phyloP scores from a whole-genome alignment of 2,113 vertebrate species.

The Xenopus laevis region DNA sequence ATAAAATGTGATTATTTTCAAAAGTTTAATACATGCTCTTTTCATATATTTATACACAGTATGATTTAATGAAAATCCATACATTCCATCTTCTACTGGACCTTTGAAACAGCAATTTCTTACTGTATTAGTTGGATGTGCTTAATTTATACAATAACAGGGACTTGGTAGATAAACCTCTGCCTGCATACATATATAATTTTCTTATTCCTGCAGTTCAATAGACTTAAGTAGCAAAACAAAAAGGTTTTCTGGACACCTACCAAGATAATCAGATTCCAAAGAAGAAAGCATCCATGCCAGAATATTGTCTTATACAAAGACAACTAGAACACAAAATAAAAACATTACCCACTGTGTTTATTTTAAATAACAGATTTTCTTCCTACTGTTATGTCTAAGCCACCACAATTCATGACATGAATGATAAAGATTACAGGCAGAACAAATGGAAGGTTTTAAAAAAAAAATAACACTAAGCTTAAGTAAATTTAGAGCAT shows the following conservation, averaged over 20 bases:
- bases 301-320: slow-evolving; percentile 46
- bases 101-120: no score
- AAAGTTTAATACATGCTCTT: no score
- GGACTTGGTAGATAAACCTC: no score
- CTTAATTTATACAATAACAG: no score
- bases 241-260: slow-evolving; percentile 53
- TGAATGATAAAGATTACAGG: slow-evolving; percentile 36
- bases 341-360: slow-evolving; percentile 45
- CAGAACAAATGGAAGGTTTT: slow-evolving; percentile 36
- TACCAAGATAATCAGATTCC: slow-evolving; percentile 58
- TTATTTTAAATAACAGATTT: slow-evolving; percentile 53
- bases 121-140: no score
- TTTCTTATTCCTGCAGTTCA: slow-evolving; percentile 1
- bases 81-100: no score
- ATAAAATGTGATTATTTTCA: no score
- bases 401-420: slow-evolving; percentile 38
- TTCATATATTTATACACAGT: no score
- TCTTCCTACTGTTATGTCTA: slow-evolving; percentile 35
- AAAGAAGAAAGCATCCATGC: slow-evolving; percentile 39
- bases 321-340: slow-evolving; percentile 49
- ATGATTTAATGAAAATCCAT: no score
- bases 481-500: no score
- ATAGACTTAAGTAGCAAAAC: slow-evolving; percentile 48
- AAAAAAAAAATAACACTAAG: no score
- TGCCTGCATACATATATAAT: background rate